phyloP scores from a whole-genome alignment of 2,797 vertebrate genomes.

The Erethizon dorsatum region DNA sequence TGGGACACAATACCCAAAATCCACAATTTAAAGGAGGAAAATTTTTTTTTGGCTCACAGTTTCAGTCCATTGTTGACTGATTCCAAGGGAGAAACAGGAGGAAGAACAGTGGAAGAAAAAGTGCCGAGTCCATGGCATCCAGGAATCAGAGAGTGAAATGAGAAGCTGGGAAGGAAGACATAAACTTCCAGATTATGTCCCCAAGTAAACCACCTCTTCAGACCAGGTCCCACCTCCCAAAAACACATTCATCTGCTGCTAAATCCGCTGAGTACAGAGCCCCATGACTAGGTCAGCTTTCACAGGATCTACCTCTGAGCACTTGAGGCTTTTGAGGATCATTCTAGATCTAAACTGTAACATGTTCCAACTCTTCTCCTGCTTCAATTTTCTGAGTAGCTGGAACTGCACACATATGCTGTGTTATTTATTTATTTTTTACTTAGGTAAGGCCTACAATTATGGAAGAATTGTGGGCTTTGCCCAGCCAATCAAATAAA shows the following conservation, averaged over 20 bases:
- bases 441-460: background rate
- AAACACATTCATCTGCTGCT: background rate
- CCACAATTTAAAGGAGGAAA: background rate
- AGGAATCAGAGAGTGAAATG: background rate
- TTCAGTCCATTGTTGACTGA: background rate
- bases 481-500: conserved; percentile 67
- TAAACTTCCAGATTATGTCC: background rate
- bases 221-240: background rate
- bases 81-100: background rate
- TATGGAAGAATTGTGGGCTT: conserved; percentile 40
- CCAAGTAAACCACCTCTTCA: background rate
- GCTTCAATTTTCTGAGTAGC: background rate
- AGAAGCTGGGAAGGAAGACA: background rate
- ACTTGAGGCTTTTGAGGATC: background rate
- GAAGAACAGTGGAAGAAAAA: background rate
- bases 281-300: background rate
- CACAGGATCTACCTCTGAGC: too few relatives aligned
- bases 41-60: background rate
- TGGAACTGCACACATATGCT: background rate
- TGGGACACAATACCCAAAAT: background rate
- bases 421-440: background rate
- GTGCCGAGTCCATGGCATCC: background rate
- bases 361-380: background rate
- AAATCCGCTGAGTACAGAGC: background rate
- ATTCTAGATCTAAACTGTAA: background rate